phyloP scores from a whole-genome alignment of 2,113 vertebrate genomes.

The Rana temporaria region DNA sequence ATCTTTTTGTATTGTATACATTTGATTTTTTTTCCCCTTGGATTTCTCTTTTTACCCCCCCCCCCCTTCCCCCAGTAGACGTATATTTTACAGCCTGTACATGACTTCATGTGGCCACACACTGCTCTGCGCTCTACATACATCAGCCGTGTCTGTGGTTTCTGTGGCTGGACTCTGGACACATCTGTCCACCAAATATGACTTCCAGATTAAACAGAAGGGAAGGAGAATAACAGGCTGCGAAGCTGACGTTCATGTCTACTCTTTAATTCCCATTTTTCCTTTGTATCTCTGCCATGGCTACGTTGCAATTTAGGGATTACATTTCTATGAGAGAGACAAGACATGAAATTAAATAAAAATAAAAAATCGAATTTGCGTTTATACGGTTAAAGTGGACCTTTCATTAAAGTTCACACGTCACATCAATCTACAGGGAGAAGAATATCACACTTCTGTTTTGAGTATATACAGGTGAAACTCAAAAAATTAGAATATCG shows the following conservation, averaged over 20 bases:
- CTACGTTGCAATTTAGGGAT: not conserved
- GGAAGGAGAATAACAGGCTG: not conserved
- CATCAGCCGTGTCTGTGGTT: not conserved
- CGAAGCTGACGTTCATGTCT: not conserved
- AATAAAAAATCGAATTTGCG: not conserved
- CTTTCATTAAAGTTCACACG: too few species aligned
- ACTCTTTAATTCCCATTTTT: conserved; percentile 21
- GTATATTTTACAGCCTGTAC: not conserved
- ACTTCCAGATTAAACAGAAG: not conserved
- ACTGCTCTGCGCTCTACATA: not conserved
- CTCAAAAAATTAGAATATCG: too few species aligned
- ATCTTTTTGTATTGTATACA: too few species aligned
- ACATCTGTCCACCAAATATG: not conserved
- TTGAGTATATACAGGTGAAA: too few species aligned
- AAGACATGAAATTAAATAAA: not conserved
- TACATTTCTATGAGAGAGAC: not conserved
- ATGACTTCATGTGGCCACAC: not conserved
- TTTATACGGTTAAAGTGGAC: too few species aligned
- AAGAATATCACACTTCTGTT: too few species aligned
- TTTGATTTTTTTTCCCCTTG: too few species aligned
- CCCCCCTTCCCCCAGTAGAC: too few species aligned
- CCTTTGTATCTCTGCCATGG: conserved; percentile 10
- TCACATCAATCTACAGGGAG: too few species aligned
- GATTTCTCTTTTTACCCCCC: not conserved
- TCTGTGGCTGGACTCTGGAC: not conserved